Percentiles rank a stretch among this genome's conserved stretches.
These are phyloP conservation scores for Archips crataeganus DNA, from an alignment of 2,888 invertebrate genomes.

Conservation along the genomic window DNA sequence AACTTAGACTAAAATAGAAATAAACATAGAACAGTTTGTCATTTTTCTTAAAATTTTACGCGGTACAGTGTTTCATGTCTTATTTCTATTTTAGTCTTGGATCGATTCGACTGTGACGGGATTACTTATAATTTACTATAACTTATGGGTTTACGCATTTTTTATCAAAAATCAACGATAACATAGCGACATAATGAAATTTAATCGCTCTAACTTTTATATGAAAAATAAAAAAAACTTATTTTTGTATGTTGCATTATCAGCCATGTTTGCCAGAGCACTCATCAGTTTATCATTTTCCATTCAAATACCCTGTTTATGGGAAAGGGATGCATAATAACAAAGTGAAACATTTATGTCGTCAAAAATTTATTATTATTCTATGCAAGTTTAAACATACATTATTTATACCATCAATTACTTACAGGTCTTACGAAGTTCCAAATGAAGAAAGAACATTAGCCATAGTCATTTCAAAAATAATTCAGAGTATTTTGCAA, in stretches of 20 bases:
- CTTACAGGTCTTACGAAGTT: background rate
- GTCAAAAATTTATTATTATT: background rate
- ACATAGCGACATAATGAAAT: background rate
- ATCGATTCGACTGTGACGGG: background rate
- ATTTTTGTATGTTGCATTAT: background rate
- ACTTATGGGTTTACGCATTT: background rate
- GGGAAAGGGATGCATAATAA: constrained; percentile 46
- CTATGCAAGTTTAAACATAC: background rate
- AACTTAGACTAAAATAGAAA: constrained; percentile 44
- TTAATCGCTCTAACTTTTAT: background rate
- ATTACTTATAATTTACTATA: background rate
- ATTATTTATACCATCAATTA: constrained; percentile 2
- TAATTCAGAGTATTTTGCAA: background rate
- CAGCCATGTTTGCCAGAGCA: background rate
- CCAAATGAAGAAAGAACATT: background rate
- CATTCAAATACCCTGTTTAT: constrained; percentile 58
- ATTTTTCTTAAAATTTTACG: too few relatives aligned
- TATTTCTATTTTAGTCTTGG: constrained; percentile 33
- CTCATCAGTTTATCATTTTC: background rate
- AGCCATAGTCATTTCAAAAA: background rate
- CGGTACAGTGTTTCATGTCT: background rate
- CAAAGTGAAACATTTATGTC: constrained; percentile 8
- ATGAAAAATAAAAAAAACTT: background rate
- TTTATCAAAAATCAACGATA: background rate
- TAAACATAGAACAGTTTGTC: background rate